Evolutionary conservation across 2,888 invertebrate species (phyloP).

Genomic region (Caenorhabditis panamensis): DNA sequence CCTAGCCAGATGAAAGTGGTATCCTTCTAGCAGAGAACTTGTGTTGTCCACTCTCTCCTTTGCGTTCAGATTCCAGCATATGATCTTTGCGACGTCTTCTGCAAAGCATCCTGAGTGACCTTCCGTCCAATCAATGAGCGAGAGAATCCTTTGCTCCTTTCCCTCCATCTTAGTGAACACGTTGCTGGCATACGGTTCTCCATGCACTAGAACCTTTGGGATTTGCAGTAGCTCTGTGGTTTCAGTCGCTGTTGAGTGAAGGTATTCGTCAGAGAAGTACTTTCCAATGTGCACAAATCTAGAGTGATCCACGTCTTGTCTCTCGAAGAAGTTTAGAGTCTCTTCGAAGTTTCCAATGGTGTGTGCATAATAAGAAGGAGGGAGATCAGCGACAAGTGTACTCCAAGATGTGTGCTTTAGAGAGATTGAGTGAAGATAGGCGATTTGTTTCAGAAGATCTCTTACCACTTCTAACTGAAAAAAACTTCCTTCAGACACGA

Average conservation of each 20-base stretch:
- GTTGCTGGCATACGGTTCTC: constrained; percentile 75
- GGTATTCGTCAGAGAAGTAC: constrained; percentile 68
- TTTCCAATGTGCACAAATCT: constrained; percentile 68
- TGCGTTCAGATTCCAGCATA: constrained; percentile 76
- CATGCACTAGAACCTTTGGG: constrained; percentile 74
- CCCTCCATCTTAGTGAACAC: too few relatives aligned
- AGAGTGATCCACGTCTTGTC: constrained; percentile 69
- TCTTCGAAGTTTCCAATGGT: constrained; percentile 66
- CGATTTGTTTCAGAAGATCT: constrained; percentile 73
- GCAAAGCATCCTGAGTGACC: too few relatives aligned
- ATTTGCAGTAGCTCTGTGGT: constrained; percentile 66
- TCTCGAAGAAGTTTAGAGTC: constrained; percentile 67
- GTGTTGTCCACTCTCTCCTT: constrained; percentile 66
- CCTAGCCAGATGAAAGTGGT: constrained; percentile 64
- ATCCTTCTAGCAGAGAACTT: constrained; percentile 63
- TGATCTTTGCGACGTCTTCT: constrained; percentile 80
- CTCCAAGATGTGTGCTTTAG: constrained; percentile 74
- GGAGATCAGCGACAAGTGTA: constrained; percentile 69
- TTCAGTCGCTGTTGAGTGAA: constrained; percentile 69
- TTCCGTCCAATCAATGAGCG: too few relatives aligned
- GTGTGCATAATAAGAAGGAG: constrained; percentile 68
- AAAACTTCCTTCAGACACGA: too few relatives aligned
- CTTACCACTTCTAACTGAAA: constrained; percentile 70
- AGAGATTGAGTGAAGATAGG: constrained; percentile 75
- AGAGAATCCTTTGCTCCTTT: too few relatives aligned